These are phyloP conservation scores for Diacarnus erythraeanus DNA, from an alignment of 37 sponge, comb jelly and placozoan species.

Conservation along the genomic window DNA sequence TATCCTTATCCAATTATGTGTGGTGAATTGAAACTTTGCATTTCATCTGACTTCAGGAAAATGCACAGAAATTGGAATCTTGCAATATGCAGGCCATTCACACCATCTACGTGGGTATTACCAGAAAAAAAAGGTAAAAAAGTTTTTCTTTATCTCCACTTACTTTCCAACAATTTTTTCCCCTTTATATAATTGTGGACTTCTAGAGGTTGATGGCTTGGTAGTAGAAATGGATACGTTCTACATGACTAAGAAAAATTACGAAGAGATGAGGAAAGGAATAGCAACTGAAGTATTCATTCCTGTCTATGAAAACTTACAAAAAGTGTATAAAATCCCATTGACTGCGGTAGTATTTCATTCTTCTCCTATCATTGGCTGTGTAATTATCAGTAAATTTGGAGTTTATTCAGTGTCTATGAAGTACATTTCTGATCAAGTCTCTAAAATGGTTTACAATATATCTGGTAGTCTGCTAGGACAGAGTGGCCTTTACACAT, in stretches of 20 bases:
- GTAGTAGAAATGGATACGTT: slow-evolving; percentile 10
- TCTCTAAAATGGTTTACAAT: not conserved
- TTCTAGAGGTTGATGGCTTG: not conserved
- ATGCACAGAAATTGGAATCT: not conserved
- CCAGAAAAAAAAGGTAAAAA: too few relatives aligned
- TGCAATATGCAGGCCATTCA: too few relatives aligned
- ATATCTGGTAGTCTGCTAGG: not conserved
- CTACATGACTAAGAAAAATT: slow-evolving; percentile 32
- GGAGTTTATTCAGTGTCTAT: not conserved
- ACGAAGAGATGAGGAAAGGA: slow-evolving; percentile 21
- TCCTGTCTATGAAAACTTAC: not conserved
- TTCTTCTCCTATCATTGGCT: not conserved
- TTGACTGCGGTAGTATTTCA: not conserved
- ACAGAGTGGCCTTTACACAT: not conserved
- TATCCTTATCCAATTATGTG: not conserved
- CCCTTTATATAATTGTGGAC: too few relatives aligned
- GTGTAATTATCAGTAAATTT: not conserved
- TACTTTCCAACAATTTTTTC: too few relatives aligned
- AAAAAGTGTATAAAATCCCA: not conserved
- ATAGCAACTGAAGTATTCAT: slow-evolving; percentile 22
- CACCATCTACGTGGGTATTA: too few relatives aligned
- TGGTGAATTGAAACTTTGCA: not conserved
- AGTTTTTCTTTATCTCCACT: too few relatives aligned
- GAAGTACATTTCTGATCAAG: not conserved
- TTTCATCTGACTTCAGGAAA: not conserved